phyloP scores from a whole-genome alignment of 1,140 invertebrate species.

The Mesaphorura yosii region DNA sequence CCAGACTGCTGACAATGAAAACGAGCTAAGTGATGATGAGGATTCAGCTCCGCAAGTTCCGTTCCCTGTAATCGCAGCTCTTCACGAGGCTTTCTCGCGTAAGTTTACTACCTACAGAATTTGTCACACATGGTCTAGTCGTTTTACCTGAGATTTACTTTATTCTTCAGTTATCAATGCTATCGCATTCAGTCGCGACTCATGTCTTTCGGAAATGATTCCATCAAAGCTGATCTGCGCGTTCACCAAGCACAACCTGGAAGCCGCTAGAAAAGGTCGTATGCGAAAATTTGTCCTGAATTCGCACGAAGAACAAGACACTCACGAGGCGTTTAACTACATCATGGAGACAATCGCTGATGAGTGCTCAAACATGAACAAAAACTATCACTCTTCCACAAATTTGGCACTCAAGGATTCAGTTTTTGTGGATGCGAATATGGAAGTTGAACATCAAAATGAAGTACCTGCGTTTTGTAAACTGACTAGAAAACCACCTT shows the following conservation, averaged over 20 bases:
- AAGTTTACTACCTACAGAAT: neutral
- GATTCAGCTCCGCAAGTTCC: no score
- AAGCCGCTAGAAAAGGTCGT: neutral
- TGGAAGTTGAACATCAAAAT: neutral
- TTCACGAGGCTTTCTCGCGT: conserved; percentile 15
- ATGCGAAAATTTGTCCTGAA: conserved; percentile 55
- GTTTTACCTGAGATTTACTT: no score
- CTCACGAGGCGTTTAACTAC: conserved; percentile 80
- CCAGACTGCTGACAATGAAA: no score
- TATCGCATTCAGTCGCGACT: no score
- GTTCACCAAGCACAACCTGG: conserved; percentile 36
- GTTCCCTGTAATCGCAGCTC: conserved; percentile 16
- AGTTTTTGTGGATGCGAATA: neutral
- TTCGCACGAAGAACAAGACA: conserved; percentile 80
- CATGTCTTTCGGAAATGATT: no score
- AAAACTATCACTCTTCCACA: neutral
- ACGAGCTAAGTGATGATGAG: no score
- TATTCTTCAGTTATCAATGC: no score
- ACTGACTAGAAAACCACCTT: neutral
- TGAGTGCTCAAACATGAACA: neutral
- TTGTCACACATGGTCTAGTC: neutral
- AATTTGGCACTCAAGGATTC: neutral
- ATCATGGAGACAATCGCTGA: conserved; percentile 73
- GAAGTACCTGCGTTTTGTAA: neutral
- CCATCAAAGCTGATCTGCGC: conserved; percentile 24